Conservation (phyloP, 2,113 vertebrate species). For the Saimiri boliviensis region DNA sequence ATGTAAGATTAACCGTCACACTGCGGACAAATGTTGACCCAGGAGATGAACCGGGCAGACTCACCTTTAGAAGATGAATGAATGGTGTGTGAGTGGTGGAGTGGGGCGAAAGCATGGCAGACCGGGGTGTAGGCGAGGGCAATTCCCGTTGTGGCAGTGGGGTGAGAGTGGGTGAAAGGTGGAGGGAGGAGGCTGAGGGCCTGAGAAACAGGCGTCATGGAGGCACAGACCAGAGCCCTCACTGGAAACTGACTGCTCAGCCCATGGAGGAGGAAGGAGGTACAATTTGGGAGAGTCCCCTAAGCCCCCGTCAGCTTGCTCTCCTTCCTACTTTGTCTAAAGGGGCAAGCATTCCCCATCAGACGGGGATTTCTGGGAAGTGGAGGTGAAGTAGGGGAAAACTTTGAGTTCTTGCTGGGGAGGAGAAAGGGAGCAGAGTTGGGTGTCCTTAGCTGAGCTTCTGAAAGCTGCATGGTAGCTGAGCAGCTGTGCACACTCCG, state of each 20-base stretch:
- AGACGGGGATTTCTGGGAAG: background rate
- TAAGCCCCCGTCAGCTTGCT: background rate
- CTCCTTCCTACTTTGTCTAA: background rate
- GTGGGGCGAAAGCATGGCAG: fast-evolving
- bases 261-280: background rate
- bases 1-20: background rate
- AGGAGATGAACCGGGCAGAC: background rate
- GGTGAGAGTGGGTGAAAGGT: background rate
- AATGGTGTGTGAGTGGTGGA: background rate
- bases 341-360: background rate
- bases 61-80: background rate
- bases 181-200: background rate
- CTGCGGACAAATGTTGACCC: background rate
- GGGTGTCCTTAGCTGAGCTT: background rate
- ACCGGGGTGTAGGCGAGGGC: background rate
- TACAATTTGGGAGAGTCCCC: background rate
- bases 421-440: no score
- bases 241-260: background rate
- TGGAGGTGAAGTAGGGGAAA: no score
- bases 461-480: background rate
- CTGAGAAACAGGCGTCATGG: background rate
- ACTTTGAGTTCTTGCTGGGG: background rate
- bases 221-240: background rate
- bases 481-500: background rate
- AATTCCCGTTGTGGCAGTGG: background rate